phyloP scores from a whole-genome alignment of 2,888 invertebrate species.

The Drosophila nr. fundita region DNA sequence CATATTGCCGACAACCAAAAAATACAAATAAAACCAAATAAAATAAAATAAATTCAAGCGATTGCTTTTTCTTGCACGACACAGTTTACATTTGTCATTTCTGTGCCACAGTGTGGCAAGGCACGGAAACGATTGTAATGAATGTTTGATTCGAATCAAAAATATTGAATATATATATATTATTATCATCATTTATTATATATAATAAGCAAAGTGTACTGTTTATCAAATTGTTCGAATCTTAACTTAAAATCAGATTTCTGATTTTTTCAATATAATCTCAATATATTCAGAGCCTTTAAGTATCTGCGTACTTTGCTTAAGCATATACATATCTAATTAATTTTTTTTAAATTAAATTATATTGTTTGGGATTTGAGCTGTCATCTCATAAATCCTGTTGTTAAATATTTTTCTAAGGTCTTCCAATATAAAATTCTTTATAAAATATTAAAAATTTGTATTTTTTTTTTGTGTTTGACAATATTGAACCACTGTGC shows the following conservation, averaged over 20 bases:
- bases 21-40: constrained; percentile 44
- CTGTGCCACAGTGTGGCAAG: constrained; percentile 47
- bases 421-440: neutral
- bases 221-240: neutral
- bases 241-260: neutral
- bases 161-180: neutral
- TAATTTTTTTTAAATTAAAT: too few relatives aligned
- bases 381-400: too few relatives aligned
- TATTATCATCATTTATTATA: neutral
- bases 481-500: constrained; percentile 39
- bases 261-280: neutral
- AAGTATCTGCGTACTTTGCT: neutral
- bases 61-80: constrained; percentile 57
- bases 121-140: neutral
- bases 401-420: neutral
- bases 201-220: neutral
- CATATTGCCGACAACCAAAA: constrained; percentile 45
- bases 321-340: neutral
- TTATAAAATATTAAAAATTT: neutral
- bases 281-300: neutral
- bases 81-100: constrained; percentile 75
- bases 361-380: neutral
- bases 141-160: neutral
- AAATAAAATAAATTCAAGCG: constrained; percentile 66
- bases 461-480: neutral